Evolutionary conservation across 2,888 invertebrate genomes (phyloP).

Genomic region (Blastobasis adustella): DNA sequence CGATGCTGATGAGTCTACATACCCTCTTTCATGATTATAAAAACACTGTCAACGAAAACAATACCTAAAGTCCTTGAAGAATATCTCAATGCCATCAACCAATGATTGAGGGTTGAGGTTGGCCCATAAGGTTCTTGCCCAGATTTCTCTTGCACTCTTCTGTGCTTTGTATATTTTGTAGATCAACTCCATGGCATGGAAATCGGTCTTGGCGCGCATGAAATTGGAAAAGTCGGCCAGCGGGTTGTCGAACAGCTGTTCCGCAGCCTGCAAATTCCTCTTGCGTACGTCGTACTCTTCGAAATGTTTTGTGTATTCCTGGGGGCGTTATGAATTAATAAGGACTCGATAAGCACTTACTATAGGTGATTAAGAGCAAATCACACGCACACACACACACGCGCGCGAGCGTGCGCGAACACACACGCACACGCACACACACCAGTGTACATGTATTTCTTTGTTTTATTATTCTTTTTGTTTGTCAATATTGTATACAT

Average conservation of each 20-base stretch:
- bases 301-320: constrained; percentile 80
- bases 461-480: too few species aligned
- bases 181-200: constrained; percentile 78
- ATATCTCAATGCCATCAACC: constrained; percentile 90
- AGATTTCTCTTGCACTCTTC: constrained; percentile 83
- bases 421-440: too few species aligned
- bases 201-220: constrained; percentile 77
- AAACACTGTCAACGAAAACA: not conserved
- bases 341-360: too few species aligned
- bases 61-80: constrained; percentile 82
- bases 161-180: constrained; percentile 87
- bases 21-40: too few species aligned
- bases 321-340: not conserved
- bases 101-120: constrained; percentile 89
- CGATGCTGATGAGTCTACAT: too few species aligned
- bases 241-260: constrained; percentile 90
- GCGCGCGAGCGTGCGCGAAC: too few species aligned
- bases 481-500: too few species aligned
- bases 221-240: constrained; percentile 88
- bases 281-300: constrained; percentile 79
- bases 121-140: constrained; percentile 92
- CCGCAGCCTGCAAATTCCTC: constrained; percentile 75
- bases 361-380: too few species aligned
- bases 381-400: too few species aligned
- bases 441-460: too few species aligned